Evolutionary conservation across 2,888 invertebrate species (phyloP), one percentile per base, ranked within the genome.

Genomic region (Dolichomitus sp.): DNA sequence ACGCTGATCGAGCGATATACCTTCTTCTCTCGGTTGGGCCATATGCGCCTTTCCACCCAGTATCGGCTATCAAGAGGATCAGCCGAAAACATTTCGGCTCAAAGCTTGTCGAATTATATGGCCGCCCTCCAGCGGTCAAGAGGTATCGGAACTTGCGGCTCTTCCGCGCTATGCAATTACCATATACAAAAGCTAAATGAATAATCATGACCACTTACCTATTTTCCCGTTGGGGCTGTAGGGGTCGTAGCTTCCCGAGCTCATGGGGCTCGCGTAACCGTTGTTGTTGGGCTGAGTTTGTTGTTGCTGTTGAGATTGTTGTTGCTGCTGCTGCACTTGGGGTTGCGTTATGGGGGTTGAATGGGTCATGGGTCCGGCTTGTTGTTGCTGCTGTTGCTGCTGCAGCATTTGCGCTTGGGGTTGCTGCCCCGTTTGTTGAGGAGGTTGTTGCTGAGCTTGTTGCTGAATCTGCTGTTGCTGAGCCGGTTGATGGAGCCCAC

Each of bases 181-280:
- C 42, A 42, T 59, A 14, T 70, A 12, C n/a, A 42, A 66, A n/a
- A 50, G 57, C 30, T 11, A 23, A 45, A 65, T 14, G 14, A 45
- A 37, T 17, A 1, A 37, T 57, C 30, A 37, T 30, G 40, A 50
- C 23, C 70, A 95, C 97, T 96, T 90, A 97, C 98, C 97, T 95
- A 97, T 96, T 95, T 97, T 98, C 91, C 97, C 97, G 94, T 97
- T 97, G 87, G 98, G 98, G 94, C 97, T 98, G 94, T 98, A 98
- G 2, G 97, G 97, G 89, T 98, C 98, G 95, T 98, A 98, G 95
- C 97, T 98, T 94, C 97, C 96, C 19, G 97, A 97, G 73, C 97
- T 97, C 95, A 97, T 96, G 23, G 98, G 97, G 87, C 97, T 97
- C 70, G 97, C 97, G 94, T 97, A 98, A 75, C 98, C 98, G 90